These are phyloP conservation scores for Ceyx margarethae DNA, from an alignment of 2,113 vertebrate species.

Conservation along the genomic window DNA sequence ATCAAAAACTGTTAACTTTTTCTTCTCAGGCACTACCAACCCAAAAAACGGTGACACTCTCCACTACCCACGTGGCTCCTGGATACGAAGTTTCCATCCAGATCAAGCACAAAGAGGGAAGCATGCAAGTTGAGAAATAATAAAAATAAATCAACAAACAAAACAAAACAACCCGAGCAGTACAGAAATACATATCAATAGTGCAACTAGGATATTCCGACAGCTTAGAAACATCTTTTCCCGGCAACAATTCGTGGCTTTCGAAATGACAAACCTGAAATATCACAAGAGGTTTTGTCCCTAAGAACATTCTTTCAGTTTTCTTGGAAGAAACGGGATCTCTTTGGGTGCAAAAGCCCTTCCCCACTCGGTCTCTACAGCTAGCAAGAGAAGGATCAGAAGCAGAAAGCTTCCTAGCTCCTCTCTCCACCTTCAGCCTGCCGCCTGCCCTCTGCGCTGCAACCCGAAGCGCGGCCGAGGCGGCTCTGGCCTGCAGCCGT, in stretches of 20 bases:
- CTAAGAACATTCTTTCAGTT: neutral
- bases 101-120: neutral
- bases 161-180: neutral
- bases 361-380: neutral
- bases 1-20: neutral
- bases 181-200: neutral
- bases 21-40: neutral
- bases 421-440: neutral
- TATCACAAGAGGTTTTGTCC: neutral
- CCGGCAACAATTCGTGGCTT: neutral
- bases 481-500: accelerated
- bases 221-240: neutral
- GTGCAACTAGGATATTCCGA: neutral
- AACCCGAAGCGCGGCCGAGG: accelerated
- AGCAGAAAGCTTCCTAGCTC: neutral
- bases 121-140: neutral
- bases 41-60: neutral
- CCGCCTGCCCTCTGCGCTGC: neutral
- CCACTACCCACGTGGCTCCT: neutral
- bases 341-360: neutral
- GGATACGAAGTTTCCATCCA: neutral
- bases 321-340: neutral
- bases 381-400: neutral
- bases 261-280: neutral
- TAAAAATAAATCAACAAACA: neutral